phyloP scores from a whole-genome alignment of 2,113 vertebrate genomes.

The Sebastes fasciatus region DNA sequence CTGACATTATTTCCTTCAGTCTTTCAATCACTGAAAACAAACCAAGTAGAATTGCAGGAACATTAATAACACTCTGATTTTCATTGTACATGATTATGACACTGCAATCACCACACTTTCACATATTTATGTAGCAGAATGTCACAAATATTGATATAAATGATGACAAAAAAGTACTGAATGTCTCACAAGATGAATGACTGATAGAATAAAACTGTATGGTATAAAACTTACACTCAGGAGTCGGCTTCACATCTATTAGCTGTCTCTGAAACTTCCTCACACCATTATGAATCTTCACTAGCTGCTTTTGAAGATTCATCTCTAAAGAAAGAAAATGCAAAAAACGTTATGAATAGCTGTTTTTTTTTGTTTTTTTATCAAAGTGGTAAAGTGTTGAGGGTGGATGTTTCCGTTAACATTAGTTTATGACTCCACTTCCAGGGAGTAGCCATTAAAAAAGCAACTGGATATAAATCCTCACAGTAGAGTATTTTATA shows the following conservation, averaged over 20 bases:
- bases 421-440: not conserved
- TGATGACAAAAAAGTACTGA: not conserved
- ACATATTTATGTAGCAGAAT: not conserved
- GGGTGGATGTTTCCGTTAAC: not conserved
- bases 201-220: fast-evolving
- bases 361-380: not conserved
- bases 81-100: not conserved
- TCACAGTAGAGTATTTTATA: not conserved
- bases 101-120: not conserved
- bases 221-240: constrained; percentile 83
- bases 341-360: not conserved
- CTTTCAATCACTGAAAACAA: constrained; percentile 88
- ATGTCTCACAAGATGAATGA: not conserved
- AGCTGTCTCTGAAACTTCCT: constrained; percentile 89
- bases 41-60: constrained; percentile 46
- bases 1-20: constrained; percentile 92
- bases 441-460: not conserved
- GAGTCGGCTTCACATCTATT: constrained; percentile 88
- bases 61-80: not conserved
- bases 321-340: constrained; percentile 78
- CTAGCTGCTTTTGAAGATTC: constrained; percentile 87
- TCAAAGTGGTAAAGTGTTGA: not conserved
- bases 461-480: not conserved
- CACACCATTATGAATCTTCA: constrained; percentile 88
- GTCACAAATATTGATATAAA: not conserved